Evolutionary conservation across 2,113 vertebrate species (phyloP).

Genomic region (Brevimyrus niger): DNA sequence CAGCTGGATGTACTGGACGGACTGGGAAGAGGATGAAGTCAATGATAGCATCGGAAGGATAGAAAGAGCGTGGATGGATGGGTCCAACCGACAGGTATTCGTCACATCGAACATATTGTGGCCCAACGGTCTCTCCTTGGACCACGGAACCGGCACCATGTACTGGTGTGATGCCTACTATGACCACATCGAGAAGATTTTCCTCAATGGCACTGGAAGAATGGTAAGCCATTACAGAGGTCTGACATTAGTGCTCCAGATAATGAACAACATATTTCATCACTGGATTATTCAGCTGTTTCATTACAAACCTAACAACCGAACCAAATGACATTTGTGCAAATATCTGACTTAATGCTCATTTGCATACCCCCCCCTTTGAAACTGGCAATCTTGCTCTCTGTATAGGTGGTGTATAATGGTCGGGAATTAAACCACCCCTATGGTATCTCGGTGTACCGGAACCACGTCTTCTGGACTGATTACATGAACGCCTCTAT

Average conservation of each 20-base stretch:
- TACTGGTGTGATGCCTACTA: constrained; percentile 87
- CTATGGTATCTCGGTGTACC: constrained; percentile 73
- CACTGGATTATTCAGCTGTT: background rate
- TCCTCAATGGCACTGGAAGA: constrained; percentile 74
- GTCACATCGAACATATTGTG: constrained; percentile 79
- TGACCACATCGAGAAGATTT: constrained; percentile 80
- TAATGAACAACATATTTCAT: background rate
- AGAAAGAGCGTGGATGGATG: constrained; percentile 84
- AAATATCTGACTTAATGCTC: background rate
- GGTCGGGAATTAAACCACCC: constrained; percentile 79
- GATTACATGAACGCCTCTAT: constrained; percentile 83
- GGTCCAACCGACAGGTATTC: constrained; percentile 71
- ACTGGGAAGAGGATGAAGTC: constrained; percentile 83
- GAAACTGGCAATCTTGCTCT: constrained; percentile 16
- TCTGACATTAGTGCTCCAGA: background rate
- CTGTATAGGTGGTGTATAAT: constrained; percentile 70
- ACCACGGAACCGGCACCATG: constrained; percentile 56
- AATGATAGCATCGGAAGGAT: constrained; percentile 78
- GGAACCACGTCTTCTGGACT: constrained; percentile 74
- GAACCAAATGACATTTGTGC: constrained; percentile 3
- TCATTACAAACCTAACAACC: background rate
- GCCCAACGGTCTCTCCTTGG: constrained; percentile 80
- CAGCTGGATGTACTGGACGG: constrained; percentile 88
- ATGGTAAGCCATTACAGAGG: constrained; percentile 57
- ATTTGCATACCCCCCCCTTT: background rate